Evolutionary conservation across 2,113 vertebrate species (phyloP).

Genomic region (Carlito syrichta): DNA sequence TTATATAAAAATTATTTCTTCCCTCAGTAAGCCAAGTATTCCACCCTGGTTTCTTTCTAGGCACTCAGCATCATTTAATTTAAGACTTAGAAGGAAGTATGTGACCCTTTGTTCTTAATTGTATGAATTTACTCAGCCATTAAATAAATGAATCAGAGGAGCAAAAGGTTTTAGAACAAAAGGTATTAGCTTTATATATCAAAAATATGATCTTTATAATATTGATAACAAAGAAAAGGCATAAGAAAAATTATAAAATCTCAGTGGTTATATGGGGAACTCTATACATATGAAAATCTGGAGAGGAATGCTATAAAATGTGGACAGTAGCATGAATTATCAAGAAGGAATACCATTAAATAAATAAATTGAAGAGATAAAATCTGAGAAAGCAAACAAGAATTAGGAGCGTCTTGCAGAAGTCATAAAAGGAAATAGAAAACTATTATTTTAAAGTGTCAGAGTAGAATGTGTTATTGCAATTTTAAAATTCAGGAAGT

Average conservation of each 20-base stretch:
- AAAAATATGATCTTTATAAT: constrained; percentile 30
- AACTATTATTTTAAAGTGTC: constrained; percentile 68
- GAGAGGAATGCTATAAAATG: constrained; percentile 42
- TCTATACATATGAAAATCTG: constrained; percentile 21
- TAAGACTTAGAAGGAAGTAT: not conserved
- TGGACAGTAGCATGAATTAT: constrained; percentile 28
- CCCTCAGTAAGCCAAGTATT: not conserved
- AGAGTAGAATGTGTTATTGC: constrained; percentile 16
- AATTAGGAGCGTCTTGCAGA: constrained; percentile 57
- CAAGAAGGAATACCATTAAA: constrained; percentile 46
- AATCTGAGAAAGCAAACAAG: constrained; percentile 63
- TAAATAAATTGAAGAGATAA: constrained; percentile 70
- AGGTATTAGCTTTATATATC: constrained; percentile 13
- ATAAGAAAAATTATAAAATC: not conserved
- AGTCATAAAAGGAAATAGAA: constrained; percentile 68
- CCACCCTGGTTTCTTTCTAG: not conserved
- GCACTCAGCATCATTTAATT: not conserved
- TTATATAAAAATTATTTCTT: not conserved
- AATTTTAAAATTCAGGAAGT: constrained; percentile 52
- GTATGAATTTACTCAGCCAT: not conserved
- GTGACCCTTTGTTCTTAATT: not conserved
- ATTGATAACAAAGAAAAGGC: not conserved
- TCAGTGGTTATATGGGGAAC: not conserved
- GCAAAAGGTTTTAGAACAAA: not conserved
- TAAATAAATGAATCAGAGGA: not conserved